phyloP scores from a whole-genome alignment of 1,140 invertebrate genomes.

The Scaptodrosophila lebanonensis region DNA sequence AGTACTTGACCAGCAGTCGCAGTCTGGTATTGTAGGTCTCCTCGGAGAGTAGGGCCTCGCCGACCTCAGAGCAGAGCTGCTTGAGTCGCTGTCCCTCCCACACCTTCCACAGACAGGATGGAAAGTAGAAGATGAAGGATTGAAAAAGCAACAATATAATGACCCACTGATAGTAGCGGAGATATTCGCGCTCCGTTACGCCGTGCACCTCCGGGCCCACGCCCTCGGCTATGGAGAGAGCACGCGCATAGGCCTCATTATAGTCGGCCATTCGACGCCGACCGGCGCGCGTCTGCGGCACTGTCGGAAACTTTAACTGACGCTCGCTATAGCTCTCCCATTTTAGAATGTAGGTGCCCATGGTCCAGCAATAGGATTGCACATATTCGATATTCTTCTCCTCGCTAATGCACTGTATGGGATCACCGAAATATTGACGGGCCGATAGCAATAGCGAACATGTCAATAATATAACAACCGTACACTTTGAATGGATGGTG shows the following conservation, averaged over 20 bases:
- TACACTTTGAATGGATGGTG: conserved; percentile 84
- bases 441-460: conserved; percentile 83
- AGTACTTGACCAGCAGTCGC: conserved; percentile 79
- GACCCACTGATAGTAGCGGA: conserved; percentile 94
- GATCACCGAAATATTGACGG: conserved; percentile 85
- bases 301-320: not conserved
- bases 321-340: conserved; percentile 9
- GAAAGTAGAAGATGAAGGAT: conserved; percentile 85
- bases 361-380: conserved; percentile 88
- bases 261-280: conserved; percentile 30
- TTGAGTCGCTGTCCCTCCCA: conserved; percentile 84
- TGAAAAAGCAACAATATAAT: conserved; percentile 89
- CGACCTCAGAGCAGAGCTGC: conserved; percentile 78
- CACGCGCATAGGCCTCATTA: conserved; percentile 53
- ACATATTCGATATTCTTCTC: conserved; percentile 80
- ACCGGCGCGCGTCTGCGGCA: not conserved
- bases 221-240: conserved; percentile 56
- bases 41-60: conserved; percentile 71
- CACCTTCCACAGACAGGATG: conserved; percentile 86
- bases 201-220: conserved; percentile 61
- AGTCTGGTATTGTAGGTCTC: conserved; percentile 80
- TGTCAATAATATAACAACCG: conserved; percentile 81
- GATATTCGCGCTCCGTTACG: conserved; percentile 80
- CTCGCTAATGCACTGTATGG: conserved; percentile 82
- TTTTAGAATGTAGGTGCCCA: conserved; percentile 84